Evolutionary conservation across 2,888 invertebrate genomes (phyloP), one percentile per base, ranked within the genome.

Genomic region (Lymantria dispar): DNA sequence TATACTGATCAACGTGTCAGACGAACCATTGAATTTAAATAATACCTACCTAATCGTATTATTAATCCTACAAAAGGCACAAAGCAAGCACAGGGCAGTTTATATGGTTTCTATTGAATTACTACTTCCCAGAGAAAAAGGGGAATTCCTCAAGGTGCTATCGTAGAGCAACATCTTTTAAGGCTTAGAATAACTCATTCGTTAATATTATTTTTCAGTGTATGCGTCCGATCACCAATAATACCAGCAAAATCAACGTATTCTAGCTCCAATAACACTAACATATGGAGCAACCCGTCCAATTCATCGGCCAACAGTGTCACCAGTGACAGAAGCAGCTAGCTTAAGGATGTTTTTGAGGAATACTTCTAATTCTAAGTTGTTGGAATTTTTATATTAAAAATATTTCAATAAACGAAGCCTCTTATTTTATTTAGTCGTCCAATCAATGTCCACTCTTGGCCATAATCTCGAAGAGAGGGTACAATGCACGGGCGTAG

Each of bases 191-290:
- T 33, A 33, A 33, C 8, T 10, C 10, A 33, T 33, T 33, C 1
- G 8, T 5, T 7, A 33, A 5, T 7, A 7, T 43, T 41, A 31
- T 48, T 54, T 60, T 64, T 50, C 91, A 96, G 96, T 64, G 96
- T 95, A 41, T 96, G 96, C 85, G 94, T 95, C 63, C 94, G 97
- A 58, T 96, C 96, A 0, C 97, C 97, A 1, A 93, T 97, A 68
- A 96, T 96, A 73, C 95, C 95, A 38, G 95, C 95, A 13, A 91
- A 96, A 43, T 94, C 96, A 12, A 93, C 95, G 0, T 94, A 95
- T 72, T 95, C 96, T 0, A 81, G 82, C 2, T 68, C 74, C 44
- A 75, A 53, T 12, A 15, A 83, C 37, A 55, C 82, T 13, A 88
- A 91, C 77, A 94, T 96, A 66, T 96, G 96, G 96, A 95, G 94